Conservation (phyloP, 2,888 invertebrate genomes). For the Camptogramma bilineatum region DNA sequence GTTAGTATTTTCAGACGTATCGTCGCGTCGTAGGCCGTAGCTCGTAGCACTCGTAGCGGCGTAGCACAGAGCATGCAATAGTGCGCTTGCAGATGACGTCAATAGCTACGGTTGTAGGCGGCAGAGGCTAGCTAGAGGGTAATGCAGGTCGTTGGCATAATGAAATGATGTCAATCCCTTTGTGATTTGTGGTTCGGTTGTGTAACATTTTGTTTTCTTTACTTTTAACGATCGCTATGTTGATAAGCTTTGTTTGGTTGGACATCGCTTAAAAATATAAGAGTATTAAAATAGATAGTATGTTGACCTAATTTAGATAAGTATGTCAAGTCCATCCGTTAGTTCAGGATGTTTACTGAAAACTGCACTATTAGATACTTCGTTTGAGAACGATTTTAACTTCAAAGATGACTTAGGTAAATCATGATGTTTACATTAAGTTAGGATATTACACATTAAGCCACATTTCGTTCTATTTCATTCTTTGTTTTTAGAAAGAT, state of each 20-base stretch:
- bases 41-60: slow-evolving; percentile 33
- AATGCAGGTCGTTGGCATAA: slow-evolving; percentile 41
- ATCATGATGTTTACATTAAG: too few relatives aligned
- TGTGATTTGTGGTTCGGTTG: slow-evolving; percentile 19
- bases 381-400: neutral
- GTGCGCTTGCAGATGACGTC: slow-evolving; percentile 35
- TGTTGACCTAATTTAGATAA: neutral
- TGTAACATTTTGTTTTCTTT: slow-evolving; percentile 35
- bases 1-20: neutral
- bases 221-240: neutral
- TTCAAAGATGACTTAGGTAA: too few relatives aligned
- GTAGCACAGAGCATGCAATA: slow-evolving; percentile 24
- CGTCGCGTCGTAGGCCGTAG: slow-evolving; percentile 5
- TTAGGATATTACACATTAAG: too few relatives aligned
- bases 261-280: slow-evolving; percentile 1
- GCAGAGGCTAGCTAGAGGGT: slow-evolving; percentile 16
- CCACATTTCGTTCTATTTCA: too few relatives aligned
- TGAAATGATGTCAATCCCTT: slow-evolving; percentile 22
- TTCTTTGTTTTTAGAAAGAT: too few relatives aligned
- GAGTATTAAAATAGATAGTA: slow-evolving; percentile 1
- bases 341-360: neutral
- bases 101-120: slow-evolving; percentile 32
- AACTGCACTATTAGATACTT: neutral
- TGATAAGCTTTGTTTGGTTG: slow-evolving; percentile 1
- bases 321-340: slow-evolving; percentile 5